phyloP scores from a whole-genome alignment of 2,797 vertebrate species.

The Melanotaenia boesemani region DNA sequence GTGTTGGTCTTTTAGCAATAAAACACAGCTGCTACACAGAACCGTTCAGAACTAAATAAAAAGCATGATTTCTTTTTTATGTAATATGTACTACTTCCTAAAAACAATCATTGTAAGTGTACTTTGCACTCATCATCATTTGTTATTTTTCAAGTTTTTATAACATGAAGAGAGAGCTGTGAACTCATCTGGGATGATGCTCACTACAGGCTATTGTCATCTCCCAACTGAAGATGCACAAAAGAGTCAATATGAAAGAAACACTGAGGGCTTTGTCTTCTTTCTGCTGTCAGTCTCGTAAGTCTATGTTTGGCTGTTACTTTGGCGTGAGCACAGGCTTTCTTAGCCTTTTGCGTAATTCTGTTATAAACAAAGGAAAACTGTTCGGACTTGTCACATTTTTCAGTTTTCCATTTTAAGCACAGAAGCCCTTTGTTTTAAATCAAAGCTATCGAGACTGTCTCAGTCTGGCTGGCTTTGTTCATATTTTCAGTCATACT shows the following conservation, averaged over 20 bases:
- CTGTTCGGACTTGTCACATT: slow-evolving; percentile 28
- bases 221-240: slow-evolving; percentile 40
- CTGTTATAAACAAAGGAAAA: slow-evolving; percentile 47
- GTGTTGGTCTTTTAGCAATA: slow-evolving; percentile 24
- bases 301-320: slow-evolving; percentile 64
- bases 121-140: slow-evolving; percentile 47
- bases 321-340: slow-evolving; percentile 51
- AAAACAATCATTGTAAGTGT: slow-evolving; percentile 41
- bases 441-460: slow-evolving; percentile 1
- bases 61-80: slow-evolving; percentile 17
- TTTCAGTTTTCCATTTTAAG: neutral
- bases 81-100: slow-evolving; percentile 30
- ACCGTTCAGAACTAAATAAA: slow-evolving; percentile 23
- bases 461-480: slow-evolving; percentile 10
- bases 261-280: slow-evolving; percentile 71
- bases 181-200: slow-evolving; percentile 56
- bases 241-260: slow-evolving; percentile 62
- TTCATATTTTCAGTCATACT: slow-evolving; percentile 10
- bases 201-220: slow-evolving; percentile 56
- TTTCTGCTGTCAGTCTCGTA: slow-evolving; percentile 61
- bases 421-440: no score
- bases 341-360: slow-evolving; percentile 51
- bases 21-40: slow-evolving; percentile 6
- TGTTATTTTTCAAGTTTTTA: slow-evolving; percentile 33
- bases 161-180: slow-evolving; percentile 33